Percentiles rank a stretch among this genome's conserved stretches.
Conservation (phyloP, 1,140 invertebrate genomes). For the Drosophila setifemur region DNA sequence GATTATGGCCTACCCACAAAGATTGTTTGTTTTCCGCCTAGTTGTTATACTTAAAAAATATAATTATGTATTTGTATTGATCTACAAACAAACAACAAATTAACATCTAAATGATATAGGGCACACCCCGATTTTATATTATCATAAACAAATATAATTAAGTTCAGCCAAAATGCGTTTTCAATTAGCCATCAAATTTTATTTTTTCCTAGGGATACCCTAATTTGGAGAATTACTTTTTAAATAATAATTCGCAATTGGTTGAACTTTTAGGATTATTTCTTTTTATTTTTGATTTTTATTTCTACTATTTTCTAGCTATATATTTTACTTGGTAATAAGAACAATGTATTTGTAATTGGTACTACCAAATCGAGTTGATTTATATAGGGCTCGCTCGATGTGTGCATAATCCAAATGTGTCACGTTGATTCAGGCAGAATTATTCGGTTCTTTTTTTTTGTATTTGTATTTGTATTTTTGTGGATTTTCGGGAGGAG, state of each 20-base stretch:
- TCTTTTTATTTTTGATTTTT: too few relatives aligned
- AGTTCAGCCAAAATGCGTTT: constrained; percentile 40
- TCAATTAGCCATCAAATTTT: constrained; percentile 56
- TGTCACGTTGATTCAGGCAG: constrained; percentile 13
- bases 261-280: too few relatives aligned
- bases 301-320: too few relatives aligned
- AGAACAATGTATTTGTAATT: neutral
- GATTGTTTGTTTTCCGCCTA: constrained; percentile 41
- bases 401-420: constrained; percentile 19
- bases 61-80: constrained; percentile 48
- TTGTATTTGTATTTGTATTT: constrained; percentile 25
- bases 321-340: neutral
- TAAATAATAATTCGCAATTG: too few relatives aligned
- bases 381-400: neutral
- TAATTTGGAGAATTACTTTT: constrained; percentile 3
- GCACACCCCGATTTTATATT: constrained; percentile 20
- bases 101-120: constrained; percentile 35
- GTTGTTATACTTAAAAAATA: constrained; percentile 37
- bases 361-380: neutral
- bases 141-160: constrained; percentile 48
- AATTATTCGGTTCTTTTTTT: constrained; percentile 30
- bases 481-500: constrained; percentile 18
- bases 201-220: constrained; percentile 16
- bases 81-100: constrained; percentile 47
- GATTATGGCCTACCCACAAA: constrained; percentile 47